phyloP scores from a whole-genome alignment of 2,113 vertebrate species.

The Ibidorhyncha struthersii region DNA sequence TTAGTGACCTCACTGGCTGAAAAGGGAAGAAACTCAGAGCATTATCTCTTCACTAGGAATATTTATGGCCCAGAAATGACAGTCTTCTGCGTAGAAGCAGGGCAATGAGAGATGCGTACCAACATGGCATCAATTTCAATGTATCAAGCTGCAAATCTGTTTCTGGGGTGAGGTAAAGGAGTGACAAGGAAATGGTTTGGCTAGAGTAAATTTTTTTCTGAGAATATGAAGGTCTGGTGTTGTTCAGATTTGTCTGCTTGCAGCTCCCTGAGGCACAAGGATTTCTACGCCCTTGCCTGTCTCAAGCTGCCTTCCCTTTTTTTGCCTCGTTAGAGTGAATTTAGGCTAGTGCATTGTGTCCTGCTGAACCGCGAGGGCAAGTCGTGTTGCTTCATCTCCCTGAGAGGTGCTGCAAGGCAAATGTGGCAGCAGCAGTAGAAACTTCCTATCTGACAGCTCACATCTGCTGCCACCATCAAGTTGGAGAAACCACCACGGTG shows the following conservation, averaged over 20 bases:
- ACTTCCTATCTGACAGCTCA: not conserved
- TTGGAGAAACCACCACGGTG: not conserved
- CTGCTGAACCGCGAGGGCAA: not conserved
- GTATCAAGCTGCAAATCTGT: not conserved
- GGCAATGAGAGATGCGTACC: not conserved
- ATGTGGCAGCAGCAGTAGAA: not conserved
- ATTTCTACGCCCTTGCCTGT: fast-evolving
- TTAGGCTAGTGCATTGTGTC: not conserved
- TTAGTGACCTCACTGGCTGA: slow-evolving; percentile 21
- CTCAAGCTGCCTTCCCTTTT: not conserved
- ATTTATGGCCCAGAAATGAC: slow-evolving; percentile 25
- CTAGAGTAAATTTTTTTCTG: not conserved
- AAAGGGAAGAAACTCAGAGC: not conserved
- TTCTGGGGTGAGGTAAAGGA: not conserved
- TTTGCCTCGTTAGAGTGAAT: not conserved
- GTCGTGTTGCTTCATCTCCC: not conserved
- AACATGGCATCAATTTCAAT: not conserved
- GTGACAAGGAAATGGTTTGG: not conserved
- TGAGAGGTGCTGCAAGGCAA: not conserved
- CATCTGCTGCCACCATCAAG: not conserved
- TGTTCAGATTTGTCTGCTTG: not conserved
- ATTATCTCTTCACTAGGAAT: slow-evolving; percentile 32
- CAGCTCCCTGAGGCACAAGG: not conserved
- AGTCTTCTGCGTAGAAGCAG: not conserved
- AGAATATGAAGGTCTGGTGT: not conserved